Conservation (phyloP, 2,888 invertebrate genomes). For the Eupeodes luniger region DNA sequence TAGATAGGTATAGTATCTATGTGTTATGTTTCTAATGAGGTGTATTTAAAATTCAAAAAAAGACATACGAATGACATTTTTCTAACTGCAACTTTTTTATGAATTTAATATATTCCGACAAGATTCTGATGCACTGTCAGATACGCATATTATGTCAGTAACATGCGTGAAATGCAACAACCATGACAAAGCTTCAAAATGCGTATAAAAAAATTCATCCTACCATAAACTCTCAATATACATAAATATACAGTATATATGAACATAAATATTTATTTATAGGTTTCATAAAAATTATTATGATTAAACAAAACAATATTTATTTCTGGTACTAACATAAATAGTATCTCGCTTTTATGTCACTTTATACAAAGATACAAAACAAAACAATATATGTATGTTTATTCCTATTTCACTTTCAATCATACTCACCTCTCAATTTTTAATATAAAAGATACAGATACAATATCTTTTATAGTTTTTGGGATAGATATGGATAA, state of each 20-base stretch:
- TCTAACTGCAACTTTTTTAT: conserved; percentile 14
- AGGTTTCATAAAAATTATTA: conserved; percentile 16
- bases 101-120: conserved; percentile 4
- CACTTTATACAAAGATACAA: background rate
- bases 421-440: conserved; percentile 37
- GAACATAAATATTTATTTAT: conserved; percentile 38
- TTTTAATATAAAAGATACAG: background rate
- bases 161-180: conserved; percentile 46
- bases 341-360: background rate
- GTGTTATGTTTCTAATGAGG: conserved; percentile 26
- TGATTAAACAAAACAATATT: conserved; percentile 23
- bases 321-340: conserved; percentile 9
- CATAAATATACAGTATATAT: too few relatives aligned
- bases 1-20: background rate
- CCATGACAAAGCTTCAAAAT: conserved; percentile 63
- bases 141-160: conserved; percentile 25
- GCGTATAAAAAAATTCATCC: conserved; percentile 44
- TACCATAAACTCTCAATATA: conserved; percentile 43
- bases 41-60: conserved; percentile 44
- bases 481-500: background rate
- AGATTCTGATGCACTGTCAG: conserved; percentile 55
- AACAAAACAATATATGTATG: background rate
- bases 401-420: conserved; percentile 53
- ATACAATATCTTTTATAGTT: conserved; percentile 13
- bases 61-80: background rate